Evolutionary conservation across 1,140 invertebrate species (phyloP).

Genomic region (Drosophila arizonae): DNA sequence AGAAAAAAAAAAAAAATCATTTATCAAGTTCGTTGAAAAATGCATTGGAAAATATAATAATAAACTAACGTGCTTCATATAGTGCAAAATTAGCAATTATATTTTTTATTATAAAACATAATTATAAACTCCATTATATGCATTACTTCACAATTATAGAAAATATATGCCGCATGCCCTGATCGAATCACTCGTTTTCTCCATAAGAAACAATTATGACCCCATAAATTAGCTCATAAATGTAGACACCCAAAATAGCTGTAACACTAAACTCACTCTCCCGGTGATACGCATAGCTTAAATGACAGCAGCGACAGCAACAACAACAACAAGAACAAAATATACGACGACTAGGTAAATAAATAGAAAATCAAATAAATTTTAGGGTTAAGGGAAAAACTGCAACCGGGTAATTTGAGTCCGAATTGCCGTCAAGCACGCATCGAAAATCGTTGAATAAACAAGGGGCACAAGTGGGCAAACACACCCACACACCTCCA

Average conservation of each 20-base stretch:
- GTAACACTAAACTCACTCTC: slow-evolving; percentile 17
- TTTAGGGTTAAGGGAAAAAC: slow-evolving; percentile 55
- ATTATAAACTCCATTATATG: too few relatives aligned
- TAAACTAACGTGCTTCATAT: too few relatives aligned
- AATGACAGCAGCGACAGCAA: not conserved
- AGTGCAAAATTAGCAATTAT: too few relatives aligned
- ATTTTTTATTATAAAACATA: too few relatives aligned
- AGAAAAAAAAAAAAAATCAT: too few relatives aligned
- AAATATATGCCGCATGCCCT: not conserved
- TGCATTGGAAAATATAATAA: too few relatives aligned
- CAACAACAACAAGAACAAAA: not conserved
- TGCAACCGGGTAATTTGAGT: slow-evolving; percentile 67
- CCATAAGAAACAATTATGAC: slow-evolving; percentile 45
- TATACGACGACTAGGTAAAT: slow-evolving; percentile 52
- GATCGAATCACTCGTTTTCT: slow-evolving; percentile 8
- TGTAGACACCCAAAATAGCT: slow-evolving; percentile 51
- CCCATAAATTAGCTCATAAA: slow-evolving; percentile 62
- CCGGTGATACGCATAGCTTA: slow-evolving; percentile 28
- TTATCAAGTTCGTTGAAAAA: too few relatives aligned
- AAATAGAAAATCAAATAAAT: slow-evolving; percentile 59
- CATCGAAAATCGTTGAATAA: slow-evolving; percentile 62
- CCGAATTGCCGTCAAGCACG: slow-evolving; percentile 61
- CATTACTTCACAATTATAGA: too few relatives aligned
- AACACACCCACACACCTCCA: slow-evolving; percentile 12
- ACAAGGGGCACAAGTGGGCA: slow-evolving; percentile 52